phyloP scores from a whole-genome alignment of 2,113 vertebrate species.

The Atractosteus spatula region DNA sequence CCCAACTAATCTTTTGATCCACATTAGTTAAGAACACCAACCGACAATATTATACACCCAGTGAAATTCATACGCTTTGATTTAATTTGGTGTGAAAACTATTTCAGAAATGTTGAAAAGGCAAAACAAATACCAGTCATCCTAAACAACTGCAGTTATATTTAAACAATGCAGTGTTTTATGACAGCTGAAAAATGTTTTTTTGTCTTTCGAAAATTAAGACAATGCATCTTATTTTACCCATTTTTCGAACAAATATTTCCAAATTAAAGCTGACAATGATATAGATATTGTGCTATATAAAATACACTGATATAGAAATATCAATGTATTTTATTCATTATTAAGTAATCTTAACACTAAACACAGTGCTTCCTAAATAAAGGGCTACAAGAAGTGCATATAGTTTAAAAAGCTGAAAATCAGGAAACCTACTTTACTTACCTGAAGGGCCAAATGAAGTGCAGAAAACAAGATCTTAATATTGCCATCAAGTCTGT shows the following conservation, averaged over 20 bases:
- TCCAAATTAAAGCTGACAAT: constrained; percentile 1
- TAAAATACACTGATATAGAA: too few relatives aligned
- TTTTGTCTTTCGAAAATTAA: neutral
- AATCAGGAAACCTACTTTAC: constrained; percentile 28
- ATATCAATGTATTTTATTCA: too few relatives aligned
- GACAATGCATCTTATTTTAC: neutral
- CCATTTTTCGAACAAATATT: neutral
- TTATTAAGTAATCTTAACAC: too few relatives aligned
- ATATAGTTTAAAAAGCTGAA: neutral
- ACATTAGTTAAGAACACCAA: too few relatives aligned
- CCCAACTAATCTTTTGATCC: too few relatives aligned
- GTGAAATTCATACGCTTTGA: too few relatives aligned
- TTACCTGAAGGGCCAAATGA: constrained; percentile 35
- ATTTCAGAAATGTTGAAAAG: neutral
- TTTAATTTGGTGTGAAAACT: too few relatives aligned
- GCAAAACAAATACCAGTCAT: neutral
- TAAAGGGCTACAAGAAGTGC: too few relatives aligned
- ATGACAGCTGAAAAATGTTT: neutral
- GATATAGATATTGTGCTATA: too few relatives aligned
- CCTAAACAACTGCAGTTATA: neutral
- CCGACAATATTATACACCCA: too few relatives aligned
- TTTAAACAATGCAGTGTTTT: neutral
- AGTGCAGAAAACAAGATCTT: constrained; percentile 15
- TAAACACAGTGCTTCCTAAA: too few relatives aligned
- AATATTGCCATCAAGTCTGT: constrained; percentile 26